Evolutionary conservation across 2,888 invertebrate genomes (phyloP), one percentile per base, ranked within the genome.

Genomic region (Temnothorax rugatulus): DNA sequence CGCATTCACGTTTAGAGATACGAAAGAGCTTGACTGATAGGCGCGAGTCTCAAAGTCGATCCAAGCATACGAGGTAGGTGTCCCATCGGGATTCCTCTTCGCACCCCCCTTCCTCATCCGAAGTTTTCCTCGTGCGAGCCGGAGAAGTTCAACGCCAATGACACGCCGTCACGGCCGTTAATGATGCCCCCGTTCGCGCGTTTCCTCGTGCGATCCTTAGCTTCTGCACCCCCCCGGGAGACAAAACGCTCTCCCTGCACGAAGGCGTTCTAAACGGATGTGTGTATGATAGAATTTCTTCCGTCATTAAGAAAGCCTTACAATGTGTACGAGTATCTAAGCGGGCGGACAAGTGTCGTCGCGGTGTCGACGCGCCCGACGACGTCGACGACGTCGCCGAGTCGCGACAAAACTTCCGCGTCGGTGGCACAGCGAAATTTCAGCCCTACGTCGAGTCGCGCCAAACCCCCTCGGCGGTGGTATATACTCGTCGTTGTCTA

Each of bases 251-350:
- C 91, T 90, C 93, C 90, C 92, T 74, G 85, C 91, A 64, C 86
- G 89, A 89, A 84, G 91, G 88, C 92, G 91, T 91, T 92, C 94
- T 94, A 94, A 94, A 93, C 94, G 95, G 94, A 95, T 94, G 92
- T 87, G 91, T 91, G 91, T 92, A 92, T 92, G 94, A 94, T 94
- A 94, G 93, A 94, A 94, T 95, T 93, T 95, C 94, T 95, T 95
- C 95, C 95, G 94, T 95, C 95, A 95, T 95, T 95, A 95, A 95
- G 93, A 93, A 94, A 93, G 92, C 92, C 91, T 92, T 92, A 93
- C 93, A 93, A 94, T 93, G 90, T 92, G 91, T 91, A 90, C 89
- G 90, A 87, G 74, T 91, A 92, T 93, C 93, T 93, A 93, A 92
- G 88, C 86, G 86, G 44, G 85, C 82, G 91, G 61, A 84, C 85